phyloP scores from a whole-genome alignment of 2,113 vertebrate species.

The Pteruthius melanotis region DNA sequence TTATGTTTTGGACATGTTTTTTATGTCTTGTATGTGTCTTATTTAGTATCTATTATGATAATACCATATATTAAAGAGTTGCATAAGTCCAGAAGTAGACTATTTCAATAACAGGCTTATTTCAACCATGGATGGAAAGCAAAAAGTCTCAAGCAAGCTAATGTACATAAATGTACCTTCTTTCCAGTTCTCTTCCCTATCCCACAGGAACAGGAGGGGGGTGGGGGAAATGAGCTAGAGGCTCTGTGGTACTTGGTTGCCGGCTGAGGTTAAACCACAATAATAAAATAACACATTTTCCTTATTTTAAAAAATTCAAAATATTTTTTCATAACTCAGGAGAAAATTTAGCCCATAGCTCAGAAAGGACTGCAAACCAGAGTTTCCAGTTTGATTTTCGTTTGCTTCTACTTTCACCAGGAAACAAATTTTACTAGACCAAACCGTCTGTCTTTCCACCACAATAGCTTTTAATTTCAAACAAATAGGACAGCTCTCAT shows the following conservation, averaged over 20 bases:
- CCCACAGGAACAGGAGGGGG: accelerated
- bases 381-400: neutral
- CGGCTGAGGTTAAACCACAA: neutral
- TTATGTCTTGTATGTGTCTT: neutral
- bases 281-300: neutral
- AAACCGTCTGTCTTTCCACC: neutral
- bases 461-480: neutral
- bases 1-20: neutral
- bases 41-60: neutral
- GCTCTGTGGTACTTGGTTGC: neutral
- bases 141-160: neutral
- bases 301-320: neutral
- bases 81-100: neutral
- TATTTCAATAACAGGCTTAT: neutral
- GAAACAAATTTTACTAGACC: neutral
- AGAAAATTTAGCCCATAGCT: neutral
- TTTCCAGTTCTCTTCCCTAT: neutral
- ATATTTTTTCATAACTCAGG: neutral
- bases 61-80: neutral
- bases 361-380: neutral
- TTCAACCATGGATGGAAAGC: neutral
- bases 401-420: neutral
- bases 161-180: neutral
- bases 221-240: neutral
- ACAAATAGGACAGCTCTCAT: neutral